phyloP scores from a whole-genome alignment of 2,113 vertebrate genomes.

The Corythaeola cristata region DNA sequence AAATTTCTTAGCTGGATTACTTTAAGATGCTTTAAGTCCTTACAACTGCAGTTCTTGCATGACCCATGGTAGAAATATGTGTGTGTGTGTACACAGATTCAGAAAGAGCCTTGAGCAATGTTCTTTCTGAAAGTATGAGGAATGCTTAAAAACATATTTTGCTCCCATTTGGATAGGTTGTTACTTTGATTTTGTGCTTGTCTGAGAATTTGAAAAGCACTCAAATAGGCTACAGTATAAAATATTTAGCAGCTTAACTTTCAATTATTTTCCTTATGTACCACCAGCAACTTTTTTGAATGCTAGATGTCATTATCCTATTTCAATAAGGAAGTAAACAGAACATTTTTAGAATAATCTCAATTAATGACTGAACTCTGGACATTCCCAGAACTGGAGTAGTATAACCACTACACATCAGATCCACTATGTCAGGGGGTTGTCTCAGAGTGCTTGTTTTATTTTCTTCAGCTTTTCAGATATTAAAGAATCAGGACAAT shows the following conservation, averaged over 20 bases:
- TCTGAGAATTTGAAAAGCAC: constrained; percentile 39
- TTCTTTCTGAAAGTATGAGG: constrained; percentile 24
- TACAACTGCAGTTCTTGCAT: not conserved
- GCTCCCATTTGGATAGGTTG: constrained; percentile 34
- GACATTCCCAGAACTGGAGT: not conserved
- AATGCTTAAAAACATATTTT: constrained; percentile 41
- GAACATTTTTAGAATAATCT: not conserved
- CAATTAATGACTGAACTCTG: not conserved
- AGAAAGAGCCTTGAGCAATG: constrained; percentile 46
- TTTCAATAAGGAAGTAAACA: not conserved
- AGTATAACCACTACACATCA: not conserved
- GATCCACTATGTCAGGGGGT: not conserved
- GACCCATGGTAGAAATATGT: not conserved
- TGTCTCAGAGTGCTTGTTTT: not conserved
- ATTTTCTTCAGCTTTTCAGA: not conserved
- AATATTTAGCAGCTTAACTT: constrained; percentile 43
- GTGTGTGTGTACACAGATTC: not conserved
- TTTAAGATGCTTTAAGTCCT: not conserved
- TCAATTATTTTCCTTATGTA: not conserved
- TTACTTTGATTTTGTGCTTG: constrained; percentile 51
- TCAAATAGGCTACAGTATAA: constrained; percentile 3
- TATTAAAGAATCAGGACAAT: not conserved
- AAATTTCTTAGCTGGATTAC: not conserved
- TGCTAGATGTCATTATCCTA: not conserved
- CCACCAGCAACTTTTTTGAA: not conserved